Conservation (phyloP, 2,888 invertebrate genomes). For the Siphonodentalium dalli region DNA sequence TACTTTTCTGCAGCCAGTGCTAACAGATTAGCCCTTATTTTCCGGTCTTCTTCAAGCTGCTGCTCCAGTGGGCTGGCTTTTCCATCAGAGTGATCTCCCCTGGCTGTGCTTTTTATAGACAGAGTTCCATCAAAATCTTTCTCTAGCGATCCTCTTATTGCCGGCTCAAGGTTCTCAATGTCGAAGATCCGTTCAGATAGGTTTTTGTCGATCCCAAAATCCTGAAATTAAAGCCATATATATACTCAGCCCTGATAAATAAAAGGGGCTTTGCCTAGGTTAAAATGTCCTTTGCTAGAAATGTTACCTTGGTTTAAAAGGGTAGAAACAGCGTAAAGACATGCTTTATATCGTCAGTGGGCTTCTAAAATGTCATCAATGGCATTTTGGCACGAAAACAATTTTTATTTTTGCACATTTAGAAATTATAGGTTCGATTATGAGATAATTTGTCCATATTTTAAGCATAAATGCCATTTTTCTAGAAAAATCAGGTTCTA, state of each 20-base stretch:
- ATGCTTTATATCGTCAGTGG: no score
- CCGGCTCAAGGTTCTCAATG: conserved; percentile 54
- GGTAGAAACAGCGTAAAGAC: no score
- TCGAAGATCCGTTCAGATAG: conserved; percentile 60
- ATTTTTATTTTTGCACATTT: no score
- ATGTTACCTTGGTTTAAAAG: background rate
- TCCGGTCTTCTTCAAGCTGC: conserved; percentile 40
- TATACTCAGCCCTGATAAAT: background rate
- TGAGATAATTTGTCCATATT: no score
- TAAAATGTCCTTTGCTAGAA: background rate
- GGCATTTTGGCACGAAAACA: no score
- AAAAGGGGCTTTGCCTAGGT: no score
- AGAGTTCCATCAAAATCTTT: conserved; percentile 56
- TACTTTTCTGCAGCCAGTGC: conserved; percentile 53
- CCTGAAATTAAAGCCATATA: conserved; percentile 38
- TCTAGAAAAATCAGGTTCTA: no score
- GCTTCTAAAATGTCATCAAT: no score
- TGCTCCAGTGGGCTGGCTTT: conserved; percentile 42
- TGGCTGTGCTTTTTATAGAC: conserved; percentile 52
- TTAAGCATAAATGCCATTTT: no score
- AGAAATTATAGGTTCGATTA: no score
- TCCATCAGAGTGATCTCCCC: conserved; percentile 45
- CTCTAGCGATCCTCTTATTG: conserved; percentile 46
- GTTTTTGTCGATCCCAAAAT: conserved; percentile 62
- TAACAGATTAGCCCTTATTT: conserved; percentile 43